phyloP scores from a whole-genome alignment of 2,888 invertebrate genomes.

The Dasypolia templi region DNA sequence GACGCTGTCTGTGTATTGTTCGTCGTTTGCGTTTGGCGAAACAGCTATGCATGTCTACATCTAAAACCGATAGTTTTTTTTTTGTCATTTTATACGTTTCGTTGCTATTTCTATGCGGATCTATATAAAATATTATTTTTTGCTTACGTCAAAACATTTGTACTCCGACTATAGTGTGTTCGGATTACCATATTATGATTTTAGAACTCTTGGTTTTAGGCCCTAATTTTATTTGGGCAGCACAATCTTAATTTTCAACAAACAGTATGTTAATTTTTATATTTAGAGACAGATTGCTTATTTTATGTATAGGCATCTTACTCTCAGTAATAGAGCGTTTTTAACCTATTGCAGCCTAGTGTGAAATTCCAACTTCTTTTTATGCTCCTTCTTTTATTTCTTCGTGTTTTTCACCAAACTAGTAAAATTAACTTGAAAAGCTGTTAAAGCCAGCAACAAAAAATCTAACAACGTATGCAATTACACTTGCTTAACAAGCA shows the following conservation, averaged over 20 bases:
- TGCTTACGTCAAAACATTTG: background rate
- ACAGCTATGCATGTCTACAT: too few species aligned
- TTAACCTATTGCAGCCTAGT: background rate
- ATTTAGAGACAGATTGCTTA: background rate
- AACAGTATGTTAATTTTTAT: background rate
- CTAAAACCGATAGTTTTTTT: too few species aligned
- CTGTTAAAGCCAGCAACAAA: background rate
- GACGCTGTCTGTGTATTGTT: background rate
- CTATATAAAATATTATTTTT: constrained; percentile 11
- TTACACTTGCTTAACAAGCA: background rate
- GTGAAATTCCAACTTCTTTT: too few species aligned
- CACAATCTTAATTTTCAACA: background rate
- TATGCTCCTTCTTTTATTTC: too few species aligned
- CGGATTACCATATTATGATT: background rate
- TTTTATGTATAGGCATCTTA: background rate
- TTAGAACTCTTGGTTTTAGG: background rate
- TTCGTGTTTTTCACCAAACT: background rate
- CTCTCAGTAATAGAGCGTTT: background rate
- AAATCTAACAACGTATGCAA: background rate
- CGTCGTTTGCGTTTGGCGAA: background rate
- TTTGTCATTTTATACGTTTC: too few species aligned
- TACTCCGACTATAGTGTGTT: background rate
- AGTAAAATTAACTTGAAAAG: background rate
- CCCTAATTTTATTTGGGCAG: background rate
- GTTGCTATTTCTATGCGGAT: constrained; percentile 6